Evolutionary conservation across 2,888 invertebrate species (phyloP).

Genomic region (Xanthorhoe spadicearia): DNA sequence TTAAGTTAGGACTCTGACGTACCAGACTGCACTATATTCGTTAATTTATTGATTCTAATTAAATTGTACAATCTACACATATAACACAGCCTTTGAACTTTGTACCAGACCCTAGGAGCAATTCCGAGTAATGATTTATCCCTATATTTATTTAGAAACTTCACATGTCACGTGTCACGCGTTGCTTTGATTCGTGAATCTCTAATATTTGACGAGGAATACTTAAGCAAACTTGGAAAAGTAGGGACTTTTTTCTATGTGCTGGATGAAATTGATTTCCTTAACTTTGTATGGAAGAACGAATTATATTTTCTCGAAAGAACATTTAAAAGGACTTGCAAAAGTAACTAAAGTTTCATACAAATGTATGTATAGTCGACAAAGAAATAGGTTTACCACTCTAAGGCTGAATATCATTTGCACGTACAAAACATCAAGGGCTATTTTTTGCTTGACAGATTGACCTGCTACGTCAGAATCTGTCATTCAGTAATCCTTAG

Average conservation of each 20-base stretch:
- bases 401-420: too few species aligned
- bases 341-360: too few species aligned
- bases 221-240: slow-evolving; percentile 1
- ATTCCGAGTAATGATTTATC: slow-evolving; percentile 19
- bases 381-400: too few species aligned
- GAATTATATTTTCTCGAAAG: not conserved
- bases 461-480: too few species aligned
- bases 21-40: too few species aligned
- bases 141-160: slow-evolving; percentile 12
- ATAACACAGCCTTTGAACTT: not conserved
- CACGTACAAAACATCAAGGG: too few species aligned
- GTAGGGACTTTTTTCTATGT: not conserved
- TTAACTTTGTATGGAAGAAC: not conserved
- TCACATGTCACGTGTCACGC: slow-evolving; percentile 10
- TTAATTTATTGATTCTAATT: too few species aligned
- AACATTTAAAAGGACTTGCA: not conserved
- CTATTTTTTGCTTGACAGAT: too few species aligned
- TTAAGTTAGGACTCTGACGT: too few species aligned
- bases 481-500: too few species aligned
- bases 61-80: not conserved
- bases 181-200: not conserved
- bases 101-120: slow-evolving; percentile 15
- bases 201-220: slow-evolving; percentile 4
- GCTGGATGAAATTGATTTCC: not conserved
- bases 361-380: too few species aligned